Base-by-base conservation (phyloP, 2,888 invertebrate genomes). In the Drosophila cognata region DNA sequence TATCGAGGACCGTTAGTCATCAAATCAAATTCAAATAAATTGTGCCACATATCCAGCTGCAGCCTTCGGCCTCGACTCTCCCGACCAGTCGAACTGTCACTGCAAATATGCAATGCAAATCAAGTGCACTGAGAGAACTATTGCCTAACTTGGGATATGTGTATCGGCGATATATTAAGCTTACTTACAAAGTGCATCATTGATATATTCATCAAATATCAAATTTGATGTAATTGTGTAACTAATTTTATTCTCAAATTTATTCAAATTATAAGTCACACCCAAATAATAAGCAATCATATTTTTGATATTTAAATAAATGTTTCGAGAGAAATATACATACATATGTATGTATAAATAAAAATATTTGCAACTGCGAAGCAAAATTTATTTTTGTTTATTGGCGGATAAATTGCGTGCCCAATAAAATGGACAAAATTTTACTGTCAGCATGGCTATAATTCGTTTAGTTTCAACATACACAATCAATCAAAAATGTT, bases 21-120 rank as follows among this genome's bases (percentile, higher is more conserved):
- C 43, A 81, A 74, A 71, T 65, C 58, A 71, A 80, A 74, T 62
- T 72, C 62, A 57, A 68, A 67, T 71, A 51, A 67, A 60, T 67
- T 72, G 48, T 62, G 61, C 52, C 29, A 51, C 31, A 13, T 10
- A 28, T 56, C 28, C 28, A 56, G 10, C 56, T 56, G 33, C 35
- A 16, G 56, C 55, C 13, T 16, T 31, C 4, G n/a, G 43, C 16
- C 6, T 2, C 18, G 18, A 38, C 8, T 31, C 13, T n/a, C 31
- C 41, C 25, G 13, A 18, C 53, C 38, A 53, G 35, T 35, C 31
- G 31, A 4, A 25, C 28, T 18, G 13, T 13, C 13, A 2, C 25
- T 28, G 2, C 16, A 6, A 18, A 61, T 18, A 48, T 59, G 5
- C 52, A 52, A 21, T 52, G 31, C 0, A 2, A 21, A 31, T 4